Evolutionary conservation across 2,888 invertebrate genomes (phyloP), one percentile per base, ranked within the genome.

Genomic region (Poecilobothrus nobilitatus): DNA sequence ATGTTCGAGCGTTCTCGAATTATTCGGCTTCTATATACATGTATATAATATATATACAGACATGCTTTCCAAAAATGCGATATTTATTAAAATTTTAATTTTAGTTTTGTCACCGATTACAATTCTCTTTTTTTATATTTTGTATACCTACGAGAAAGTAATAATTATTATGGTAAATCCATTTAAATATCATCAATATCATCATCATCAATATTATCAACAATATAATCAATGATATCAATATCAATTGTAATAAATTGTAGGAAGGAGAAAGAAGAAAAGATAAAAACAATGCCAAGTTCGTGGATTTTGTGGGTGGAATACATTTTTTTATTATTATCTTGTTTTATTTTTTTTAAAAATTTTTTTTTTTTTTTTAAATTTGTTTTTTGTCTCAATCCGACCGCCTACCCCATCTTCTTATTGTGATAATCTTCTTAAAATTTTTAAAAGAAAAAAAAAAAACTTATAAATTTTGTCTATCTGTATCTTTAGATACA

Each of bases 371-470:
- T 18, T 53, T 12, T 53, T 53, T 53, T 12, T 53, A 6, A n/a
- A 15, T 53, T 53, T 53, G 12, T n/a, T 53, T 41, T 41, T 53
- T 53, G 53, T 53, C 18, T 53, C 18, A 53, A 53, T 18, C n/a
- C n/a, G 53, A 53, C 18, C 53, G 53, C 53, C 53, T 53, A 53
- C 53, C 53, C 53, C 53, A 53, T 53, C 15, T 53, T 53, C 18
- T 53, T 53, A 53, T 53, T 53, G 18, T 53, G 53, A 53, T 53
- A 53, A 53, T 53, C 53, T 53, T 53, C 53, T 53, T 53, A 18
- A 53, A 53, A 12, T 53, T 12, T 37, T 37, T 12, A 37, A 7
- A 10, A 7, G 34, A n/a, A n/a, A 27, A 27, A 27, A 27, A 27
- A 4, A 4, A 41, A 41, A 41, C 27, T 12, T 41, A 12, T n/a